Evolutionary conservation across 2,113 vertebrate species (phyloP).

Genomic region (Vulpes ferrilata): DNA sequence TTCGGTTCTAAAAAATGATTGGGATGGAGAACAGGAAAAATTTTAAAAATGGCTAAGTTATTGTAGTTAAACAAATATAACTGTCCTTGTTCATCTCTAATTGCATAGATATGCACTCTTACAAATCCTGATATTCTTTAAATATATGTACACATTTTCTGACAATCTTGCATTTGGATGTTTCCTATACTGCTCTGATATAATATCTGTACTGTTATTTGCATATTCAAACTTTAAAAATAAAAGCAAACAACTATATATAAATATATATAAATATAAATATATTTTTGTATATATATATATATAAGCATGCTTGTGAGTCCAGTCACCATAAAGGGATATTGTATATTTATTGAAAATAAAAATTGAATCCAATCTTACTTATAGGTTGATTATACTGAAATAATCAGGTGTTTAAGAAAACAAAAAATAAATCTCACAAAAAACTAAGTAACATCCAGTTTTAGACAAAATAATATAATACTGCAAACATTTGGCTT

Average conservation of each 20-base stretch:
- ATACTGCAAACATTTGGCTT: conserved; percentile 42
- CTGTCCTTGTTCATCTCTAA: neutral
- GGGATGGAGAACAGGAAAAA: neutral
- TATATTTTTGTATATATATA: neutral
- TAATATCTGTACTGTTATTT: neutral
- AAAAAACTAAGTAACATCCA: conserved; percentile 15
- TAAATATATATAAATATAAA: neutral
- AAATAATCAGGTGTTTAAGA: neutral
- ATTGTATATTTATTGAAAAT: neutral
- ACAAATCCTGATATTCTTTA: neutral
- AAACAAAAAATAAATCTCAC: neutral
- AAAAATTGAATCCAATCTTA: neutral
- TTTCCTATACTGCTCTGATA: neutral
- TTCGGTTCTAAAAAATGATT: neutral
- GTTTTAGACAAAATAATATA: conserved; percentile 59
- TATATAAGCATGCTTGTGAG: neutral
- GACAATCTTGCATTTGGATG: neutral
- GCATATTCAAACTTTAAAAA: conserved; percentile 27
- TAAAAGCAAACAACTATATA: neutral
- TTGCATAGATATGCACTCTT: neutral
- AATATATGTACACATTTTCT: neutral
- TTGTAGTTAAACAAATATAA: neutral
- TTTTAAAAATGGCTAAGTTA: neutral
- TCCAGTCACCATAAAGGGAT: neutral
- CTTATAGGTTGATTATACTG: neutral